phyloP scores from a whole-genome alignment of 2,888 invertebrate genomes.

The Pollenia griseotomentosa region DNA sequence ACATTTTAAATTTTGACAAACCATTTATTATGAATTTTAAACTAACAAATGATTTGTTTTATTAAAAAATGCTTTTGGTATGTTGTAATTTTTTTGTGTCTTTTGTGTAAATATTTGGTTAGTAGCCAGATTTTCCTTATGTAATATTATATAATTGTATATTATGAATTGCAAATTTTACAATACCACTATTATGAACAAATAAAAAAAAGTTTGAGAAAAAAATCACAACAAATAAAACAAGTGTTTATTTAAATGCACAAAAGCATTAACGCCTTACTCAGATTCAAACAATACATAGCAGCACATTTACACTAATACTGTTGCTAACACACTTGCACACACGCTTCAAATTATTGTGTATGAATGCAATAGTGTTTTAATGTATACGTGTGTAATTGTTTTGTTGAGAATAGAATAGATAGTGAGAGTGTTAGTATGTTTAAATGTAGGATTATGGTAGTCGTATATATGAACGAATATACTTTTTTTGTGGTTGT shows the following conservation, averaged over 20 bases:
- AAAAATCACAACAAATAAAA: conserved; percentile 31
- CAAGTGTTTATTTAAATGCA: conserved; percentile 65
- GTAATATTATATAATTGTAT: conserved; percentile 19
- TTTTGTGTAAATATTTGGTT: conserved; percentile 14
- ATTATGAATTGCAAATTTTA: conserved; percentile 26
- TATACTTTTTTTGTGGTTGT: background rate
- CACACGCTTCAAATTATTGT: background rate
- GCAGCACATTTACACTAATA: too few relatives aligned
- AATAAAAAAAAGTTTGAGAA: background rate
- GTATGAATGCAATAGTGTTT: conserved; percentile 12
- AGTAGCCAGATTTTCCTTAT: conserved; percentile 28
- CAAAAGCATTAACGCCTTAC: conserved; percentile 66
- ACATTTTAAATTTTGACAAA: conserved; percentile 17
- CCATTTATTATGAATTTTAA: conserved; percentile 11
- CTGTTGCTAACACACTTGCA: background rate
- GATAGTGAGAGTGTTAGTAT: background rate
- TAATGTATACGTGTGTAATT: conserved; percentile 6
- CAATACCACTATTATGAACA: conserved; percentile 15
- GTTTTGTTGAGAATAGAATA: conserved; percentile 3
- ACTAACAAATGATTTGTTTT: background rate
- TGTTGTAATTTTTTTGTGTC: background rate
- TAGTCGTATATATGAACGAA: too few relatives aligned
- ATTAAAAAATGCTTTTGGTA: background rate
- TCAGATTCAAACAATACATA: background rate
- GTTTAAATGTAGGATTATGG: background rate